Conservation (phyloP, 2,113 vertebrate species). For the Indicator maculatus region DNA sequence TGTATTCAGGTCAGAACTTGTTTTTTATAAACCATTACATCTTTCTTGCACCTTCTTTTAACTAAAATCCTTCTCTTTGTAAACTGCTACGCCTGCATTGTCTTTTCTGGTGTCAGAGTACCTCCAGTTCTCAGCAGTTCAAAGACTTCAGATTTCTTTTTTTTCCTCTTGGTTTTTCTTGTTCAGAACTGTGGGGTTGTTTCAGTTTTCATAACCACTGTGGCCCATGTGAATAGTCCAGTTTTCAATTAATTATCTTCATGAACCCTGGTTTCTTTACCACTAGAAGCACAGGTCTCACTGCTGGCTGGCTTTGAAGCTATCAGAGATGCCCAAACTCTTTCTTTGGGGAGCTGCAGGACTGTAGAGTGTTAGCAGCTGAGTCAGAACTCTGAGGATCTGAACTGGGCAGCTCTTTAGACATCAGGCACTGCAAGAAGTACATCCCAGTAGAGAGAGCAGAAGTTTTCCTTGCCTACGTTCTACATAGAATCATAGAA, state of each 20-base stretch:
- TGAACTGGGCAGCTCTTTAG: not conserved
- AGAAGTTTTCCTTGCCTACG: not conserved
- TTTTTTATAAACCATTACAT: not conserved
- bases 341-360: not conserved
- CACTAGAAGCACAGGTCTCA: not conserved
- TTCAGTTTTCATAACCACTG: not conserved
- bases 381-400: not conserved
- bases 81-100: not conserved
- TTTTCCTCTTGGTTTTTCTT: not conserved
- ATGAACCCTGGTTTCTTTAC: not conserved
- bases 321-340: not conserved
- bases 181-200: rapidly evolving
- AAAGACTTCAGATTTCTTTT: not conserved
- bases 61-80: not conserved
- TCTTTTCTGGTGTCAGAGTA: rapidly evolving
- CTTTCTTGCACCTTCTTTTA: not conserved
- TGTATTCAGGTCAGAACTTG: not conserved
- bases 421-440: not conserved
- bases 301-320: not conserved
- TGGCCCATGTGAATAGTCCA: not conserved
- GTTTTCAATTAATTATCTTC: not conserved
- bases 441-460: not conserved
- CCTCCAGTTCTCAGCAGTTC: not conserved
- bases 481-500: not conserved
- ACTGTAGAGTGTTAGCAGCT: not conserved